phyloP scores from a whole-genome alignment of 2,888 invertebrate species.

The Chaetogeoica ovagalla region DNA sequence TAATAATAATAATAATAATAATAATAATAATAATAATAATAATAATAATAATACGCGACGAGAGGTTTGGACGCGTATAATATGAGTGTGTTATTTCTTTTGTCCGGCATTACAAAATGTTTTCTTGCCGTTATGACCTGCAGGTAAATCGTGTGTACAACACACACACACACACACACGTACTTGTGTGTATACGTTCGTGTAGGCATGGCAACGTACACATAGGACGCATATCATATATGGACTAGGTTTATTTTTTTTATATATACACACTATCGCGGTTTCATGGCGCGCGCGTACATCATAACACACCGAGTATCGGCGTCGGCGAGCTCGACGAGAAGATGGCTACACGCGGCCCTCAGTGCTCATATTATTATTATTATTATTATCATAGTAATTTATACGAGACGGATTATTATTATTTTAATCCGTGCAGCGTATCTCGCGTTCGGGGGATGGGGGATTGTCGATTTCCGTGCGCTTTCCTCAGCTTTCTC shows the following conservation, averaged over 20 bases:
- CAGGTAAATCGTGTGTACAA: slow-evolving; percentile 50
- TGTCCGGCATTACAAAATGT: slow-evolving; percentile 50
- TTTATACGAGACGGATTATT: too few species aligned
- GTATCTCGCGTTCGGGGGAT: too few species aligned
- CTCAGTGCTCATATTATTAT: slow-evolving; percentile 28
- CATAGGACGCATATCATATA: too few species aligned
- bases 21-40: slow-evolving; percentile 20
- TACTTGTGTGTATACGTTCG: neutral
- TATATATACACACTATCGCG: too few species aligned
- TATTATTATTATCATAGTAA: neutral
- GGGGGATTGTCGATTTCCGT: too few species aligned
- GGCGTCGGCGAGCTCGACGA: slow-evolving; percentile 18
- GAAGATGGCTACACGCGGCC: neutral
- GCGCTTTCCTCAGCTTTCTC: neutral
- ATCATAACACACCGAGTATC: too few species aligned
- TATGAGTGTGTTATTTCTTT: slow-evolving; percentile 40
- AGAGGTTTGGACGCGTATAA: slow-evolving; percentile 8
- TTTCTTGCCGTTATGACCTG: slow-evolving; percentile 48
- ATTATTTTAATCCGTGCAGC: too few species aligned
- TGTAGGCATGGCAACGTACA: slow-evolving; percentile 13
- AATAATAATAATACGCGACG: slow-evolving; percentile 35
- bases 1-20: neutral
- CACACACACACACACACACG: neutral
- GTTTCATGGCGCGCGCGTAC: slow-evolving; percentile 1
- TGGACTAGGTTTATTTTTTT: too few species aligned